Evolutionary conservation across 2,888 invertebrate species (phyloP).

Genomic region (Athetis lepigone): DNA sequence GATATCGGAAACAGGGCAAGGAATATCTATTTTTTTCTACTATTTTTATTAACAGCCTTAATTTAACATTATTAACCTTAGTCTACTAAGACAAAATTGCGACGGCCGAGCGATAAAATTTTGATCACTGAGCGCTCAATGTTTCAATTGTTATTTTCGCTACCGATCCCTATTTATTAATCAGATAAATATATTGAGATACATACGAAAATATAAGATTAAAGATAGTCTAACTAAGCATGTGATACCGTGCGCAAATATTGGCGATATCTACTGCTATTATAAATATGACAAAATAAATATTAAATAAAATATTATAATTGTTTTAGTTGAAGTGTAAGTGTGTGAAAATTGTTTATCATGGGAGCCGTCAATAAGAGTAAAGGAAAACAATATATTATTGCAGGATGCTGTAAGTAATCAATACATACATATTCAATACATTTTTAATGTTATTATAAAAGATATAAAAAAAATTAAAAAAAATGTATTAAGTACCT

Average conservation of each 20-base stretch:
- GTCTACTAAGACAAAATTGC: neutral
- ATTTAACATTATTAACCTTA: no score
- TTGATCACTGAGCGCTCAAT: no score
- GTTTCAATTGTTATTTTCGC: neutral
- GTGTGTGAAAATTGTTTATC: neutral
- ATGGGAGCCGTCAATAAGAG: slow-evolving; percentile 12
- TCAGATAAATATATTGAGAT: neutral
- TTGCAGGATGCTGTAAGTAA: slow-evolving; percentile 33
- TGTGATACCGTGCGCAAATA: neutral
- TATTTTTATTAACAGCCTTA: no score
- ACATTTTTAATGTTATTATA: no score
- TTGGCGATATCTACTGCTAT: neutral
- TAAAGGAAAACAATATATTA: slow-evolving; percentile 17
- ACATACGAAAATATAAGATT: neutral
- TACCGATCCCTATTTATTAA: neutral
- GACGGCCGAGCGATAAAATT: neutral
- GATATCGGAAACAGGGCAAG: no score
- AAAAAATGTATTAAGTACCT: no score
- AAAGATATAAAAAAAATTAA: no score
- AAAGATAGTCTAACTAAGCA: neutral
- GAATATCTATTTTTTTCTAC: no score
- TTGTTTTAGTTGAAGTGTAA: neutral
- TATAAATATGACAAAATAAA: neutral
- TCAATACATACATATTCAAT: neutral
- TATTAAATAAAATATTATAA: neutral